Conservation (phyloP, 2,888 invertebrate genomes). For the Drosophila maculinotata region DNA sequence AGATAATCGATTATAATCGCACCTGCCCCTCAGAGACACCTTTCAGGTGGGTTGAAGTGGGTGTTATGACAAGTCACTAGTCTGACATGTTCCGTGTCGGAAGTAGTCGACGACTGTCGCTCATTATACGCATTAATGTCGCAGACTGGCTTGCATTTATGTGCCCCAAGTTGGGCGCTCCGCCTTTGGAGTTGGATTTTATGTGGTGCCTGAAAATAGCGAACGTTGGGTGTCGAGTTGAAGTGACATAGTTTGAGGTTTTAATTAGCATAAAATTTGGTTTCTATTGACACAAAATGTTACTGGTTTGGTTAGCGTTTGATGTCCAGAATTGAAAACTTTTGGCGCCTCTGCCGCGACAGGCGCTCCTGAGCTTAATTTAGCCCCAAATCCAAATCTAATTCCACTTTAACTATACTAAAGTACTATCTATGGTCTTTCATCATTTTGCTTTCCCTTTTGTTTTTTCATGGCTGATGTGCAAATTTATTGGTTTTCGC, state of each 20-base stretch:
- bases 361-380: constrained; percentile 8
- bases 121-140: constrained; percentile 75
- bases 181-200: background rate
- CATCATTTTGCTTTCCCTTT: constrained; percentile 38
- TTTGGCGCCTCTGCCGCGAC: too few relatives aligned
- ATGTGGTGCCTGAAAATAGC: background rate
- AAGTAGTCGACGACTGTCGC: constrained; percentile 48
- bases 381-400: constrained; percentile 17
- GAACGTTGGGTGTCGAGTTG: too few relatives aligned
- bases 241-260: background rate
- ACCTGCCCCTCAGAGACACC: constrained; percentile 40
- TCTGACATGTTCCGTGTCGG: constrained; percentile 38
- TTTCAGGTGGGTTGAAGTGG: constrained; percentile 26
- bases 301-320: background rate
- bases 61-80: constrained; percentile 37
- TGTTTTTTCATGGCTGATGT: constrained; percentile 42
- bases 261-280: background rate
- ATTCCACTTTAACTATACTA: constrained; percentile 18
- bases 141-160: constrained; percentile 29
- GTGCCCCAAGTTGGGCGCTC: constrained; percentile 1
- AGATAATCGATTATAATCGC: constrained; percentile 71
- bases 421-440: constrained; percentile 44
- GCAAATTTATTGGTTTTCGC: constrained; percentile 72
- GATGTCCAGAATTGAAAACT: background rate
- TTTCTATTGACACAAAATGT: background rate